Evolutionary conservation across 2,797 vertebrate species (phyloP).

Genomic region (Meda fulgida): DNA sequence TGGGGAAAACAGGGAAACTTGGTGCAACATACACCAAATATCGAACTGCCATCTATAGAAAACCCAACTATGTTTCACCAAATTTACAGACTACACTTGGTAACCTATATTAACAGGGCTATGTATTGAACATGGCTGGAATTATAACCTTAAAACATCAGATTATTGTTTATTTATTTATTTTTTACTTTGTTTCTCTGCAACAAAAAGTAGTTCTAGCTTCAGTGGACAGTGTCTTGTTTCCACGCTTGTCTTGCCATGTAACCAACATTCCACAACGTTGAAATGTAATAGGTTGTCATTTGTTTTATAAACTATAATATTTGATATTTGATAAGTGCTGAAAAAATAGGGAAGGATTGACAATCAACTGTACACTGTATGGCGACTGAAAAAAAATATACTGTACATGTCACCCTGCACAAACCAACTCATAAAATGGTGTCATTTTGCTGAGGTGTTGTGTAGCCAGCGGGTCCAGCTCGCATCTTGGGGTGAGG

Average conservation of each 20-base stretch:
- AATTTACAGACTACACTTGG: neutral
- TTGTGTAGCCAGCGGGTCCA: too few species aligned
- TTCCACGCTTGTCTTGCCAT: too few species aligned
- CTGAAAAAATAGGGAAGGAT: neutral
- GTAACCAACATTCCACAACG: neutral
- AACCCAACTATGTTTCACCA: neutral
- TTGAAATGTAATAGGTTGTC: neutral
- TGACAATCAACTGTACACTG: neutral
- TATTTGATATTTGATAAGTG: conserved; percentile 5
- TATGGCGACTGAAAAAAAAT: neutral
- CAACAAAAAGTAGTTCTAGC: neutral
- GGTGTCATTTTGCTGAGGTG: too few species aligned
- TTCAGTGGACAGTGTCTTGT: neutral
- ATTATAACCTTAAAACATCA: neutral
- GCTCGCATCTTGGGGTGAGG: too few species aligned
- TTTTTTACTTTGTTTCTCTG: neutral
- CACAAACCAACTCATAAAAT: conserved; percentile 9
- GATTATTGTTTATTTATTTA: neutral
- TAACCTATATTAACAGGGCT: neutral
- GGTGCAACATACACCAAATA: neutral
- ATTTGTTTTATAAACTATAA: neutral
- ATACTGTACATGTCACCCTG: neutral
- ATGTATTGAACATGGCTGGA: neutral
- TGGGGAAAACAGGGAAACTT: neutral
- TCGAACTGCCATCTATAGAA: neutral